Percentiles rank a stretch among this genome's conserved stretches.
phyloP scores from a whole-genome alignment of 2,888 invertebrate species.

The Eupithecia centaureata region DNA sequence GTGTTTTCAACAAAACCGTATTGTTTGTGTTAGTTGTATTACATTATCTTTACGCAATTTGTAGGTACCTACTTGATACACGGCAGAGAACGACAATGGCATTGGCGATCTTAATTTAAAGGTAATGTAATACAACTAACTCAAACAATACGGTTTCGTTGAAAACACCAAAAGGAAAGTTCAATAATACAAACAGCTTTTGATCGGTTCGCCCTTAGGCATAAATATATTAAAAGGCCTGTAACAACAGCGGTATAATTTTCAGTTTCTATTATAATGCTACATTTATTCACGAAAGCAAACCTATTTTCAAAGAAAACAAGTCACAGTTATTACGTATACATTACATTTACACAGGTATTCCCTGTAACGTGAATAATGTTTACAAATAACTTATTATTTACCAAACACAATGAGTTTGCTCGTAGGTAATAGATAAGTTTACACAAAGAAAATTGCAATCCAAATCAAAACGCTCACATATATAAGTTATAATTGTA shows the following conservation, averaged over 20 bases:
- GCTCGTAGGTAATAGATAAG: background rate
- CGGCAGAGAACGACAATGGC: no score
- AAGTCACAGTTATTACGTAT: background rate
- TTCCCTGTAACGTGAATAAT: background rate
- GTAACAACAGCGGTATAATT: background rate
- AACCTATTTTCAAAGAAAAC: background rate
- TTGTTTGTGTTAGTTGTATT: no score
- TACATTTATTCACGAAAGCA: background rate
- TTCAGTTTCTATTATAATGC: background rate
- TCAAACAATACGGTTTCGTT: no score
- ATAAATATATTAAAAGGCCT: background rate
- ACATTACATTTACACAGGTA: no score
- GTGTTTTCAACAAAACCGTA: no score
- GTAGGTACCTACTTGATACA: no score
- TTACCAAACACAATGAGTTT: background rate
- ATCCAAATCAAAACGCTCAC: background rate
- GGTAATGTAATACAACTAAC: no score
- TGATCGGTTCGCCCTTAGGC: background rate
- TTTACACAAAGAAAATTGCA: background rate
- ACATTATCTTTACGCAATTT: no score
- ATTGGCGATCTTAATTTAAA: no score
- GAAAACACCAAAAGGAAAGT: no score
- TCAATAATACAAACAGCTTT: no score
- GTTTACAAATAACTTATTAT: constrained; percentile 1
- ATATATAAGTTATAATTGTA: background rate